These are phyloP conservation scores for Gallinago stenura DNA, from an alignment of 2,797 vertebrate species.

Conservation along the genomic window DNA sequence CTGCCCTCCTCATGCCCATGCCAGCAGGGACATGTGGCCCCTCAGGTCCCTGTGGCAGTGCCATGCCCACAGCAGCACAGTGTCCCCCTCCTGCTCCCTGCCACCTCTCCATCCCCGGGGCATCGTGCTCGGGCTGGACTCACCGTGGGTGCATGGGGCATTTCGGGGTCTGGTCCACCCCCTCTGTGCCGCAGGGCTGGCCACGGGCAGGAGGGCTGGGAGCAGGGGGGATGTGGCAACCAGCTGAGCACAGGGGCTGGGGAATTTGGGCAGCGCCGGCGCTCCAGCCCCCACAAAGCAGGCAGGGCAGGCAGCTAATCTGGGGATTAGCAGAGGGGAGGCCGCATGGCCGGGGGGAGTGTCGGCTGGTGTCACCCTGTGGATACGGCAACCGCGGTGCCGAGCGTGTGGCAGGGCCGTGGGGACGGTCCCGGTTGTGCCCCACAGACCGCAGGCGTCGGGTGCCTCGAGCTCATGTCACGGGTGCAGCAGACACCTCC, in stretches of 20 bases:
- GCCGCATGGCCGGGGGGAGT: fast-evolving
- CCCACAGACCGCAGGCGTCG: fast-evolving
- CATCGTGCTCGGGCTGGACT: fast-evolving
- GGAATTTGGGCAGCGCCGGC: background rate
- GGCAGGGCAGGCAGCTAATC: background rate
- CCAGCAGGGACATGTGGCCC: background rate
- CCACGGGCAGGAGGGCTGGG: fast-evolving
- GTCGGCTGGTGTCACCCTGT: fast-evolving
- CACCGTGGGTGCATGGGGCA: fast-evolving
- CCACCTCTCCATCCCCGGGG: fast-evolving
- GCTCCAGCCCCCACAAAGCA: background rate
- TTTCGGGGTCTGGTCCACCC: fast-evolving
- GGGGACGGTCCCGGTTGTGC: background rate
- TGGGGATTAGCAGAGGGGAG: background rate
- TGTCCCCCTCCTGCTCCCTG: background rate
- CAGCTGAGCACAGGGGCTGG: background rate
- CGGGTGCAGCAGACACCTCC: background rate
- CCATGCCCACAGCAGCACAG: fast-evolving
- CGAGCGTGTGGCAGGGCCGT: fast-evolving
- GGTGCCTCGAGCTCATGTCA: background rate
- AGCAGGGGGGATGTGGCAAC: fast-evolving
- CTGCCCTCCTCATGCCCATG: fast-evolving
- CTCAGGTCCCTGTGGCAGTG: no score
- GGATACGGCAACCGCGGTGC: fast-evolving
- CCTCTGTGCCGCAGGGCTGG: background rate